Evolutionary conservation across 2,797 vertebrate genomes (phyloP).

Genomic region (Xiphorhynchus erythropygius): DNA sequence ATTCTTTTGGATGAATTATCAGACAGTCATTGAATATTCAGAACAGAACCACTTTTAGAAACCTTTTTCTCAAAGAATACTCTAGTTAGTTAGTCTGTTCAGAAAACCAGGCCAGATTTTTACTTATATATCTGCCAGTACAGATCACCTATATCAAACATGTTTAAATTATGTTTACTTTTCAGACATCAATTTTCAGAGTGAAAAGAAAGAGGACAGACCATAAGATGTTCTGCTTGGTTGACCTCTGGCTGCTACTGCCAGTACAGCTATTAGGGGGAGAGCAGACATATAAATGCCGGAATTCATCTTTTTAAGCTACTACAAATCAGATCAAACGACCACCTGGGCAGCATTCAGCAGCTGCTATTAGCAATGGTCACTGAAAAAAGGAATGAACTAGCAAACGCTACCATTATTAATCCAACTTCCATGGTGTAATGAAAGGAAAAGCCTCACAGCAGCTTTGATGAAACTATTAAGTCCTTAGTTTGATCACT

Average conservation of each 20-base stretch:
- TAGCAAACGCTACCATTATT: background rate
- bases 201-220: background rate
- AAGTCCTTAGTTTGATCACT: background rate
- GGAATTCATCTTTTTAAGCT: background rate
- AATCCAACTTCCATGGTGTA: background rate
- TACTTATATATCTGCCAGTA: background rate
- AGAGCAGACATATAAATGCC: background rate
- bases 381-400: background rate
- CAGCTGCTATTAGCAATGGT: background rate
- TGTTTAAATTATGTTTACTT: background rate
- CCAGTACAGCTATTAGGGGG: background rate
- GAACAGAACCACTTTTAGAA: background rate
- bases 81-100: background rate
- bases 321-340: background rate
- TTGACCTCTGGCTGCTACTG: background rate
- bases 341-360: background rate
- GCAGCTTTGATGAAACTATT: background rate
- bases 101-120: background rate
- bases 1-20: background rate
- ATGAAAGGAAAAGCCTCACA: background rate
- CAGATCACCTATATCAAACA: background rate
- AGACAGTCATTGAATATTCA: background rate
- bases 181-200: background rate
- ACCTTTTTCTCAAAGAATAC: background rate
- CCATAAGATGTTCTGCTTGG: fast-evolving